Evolutionary conservation across 2,113 vertebrate genomes (phyloP).

Genomic region (Antidorcas marsupialis): DNA sequence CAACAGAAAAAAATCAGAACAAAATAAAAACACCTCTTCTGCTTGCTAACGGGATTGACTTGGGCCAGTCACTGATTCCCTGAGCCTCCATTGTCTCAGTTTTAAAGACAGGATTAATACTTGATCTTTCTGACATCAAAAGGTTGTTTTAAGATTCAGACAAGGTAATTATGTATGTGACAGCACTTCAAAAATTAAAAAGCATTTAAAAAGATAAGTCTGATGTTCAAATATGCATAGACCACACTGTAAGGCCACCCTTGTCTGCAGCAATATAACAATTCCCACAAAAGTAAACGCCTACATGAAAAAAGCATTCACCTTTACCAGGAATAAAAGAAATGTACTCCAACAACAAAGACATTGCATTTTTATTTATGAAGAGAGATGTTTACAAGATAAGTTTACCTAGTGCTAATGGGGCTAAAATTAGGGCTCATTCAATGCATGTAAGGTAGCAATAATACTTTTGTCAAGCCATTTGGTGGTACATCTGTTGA

Average conservation of each 20-base stretch:
- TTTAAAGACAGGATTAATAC: conserved; percentile 3
- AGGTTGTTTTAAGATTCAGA: neutral
- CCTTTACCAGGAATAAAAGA: neutral
- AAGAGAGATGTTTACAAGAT: conserved; percentile 37
- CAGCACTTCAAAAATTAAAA: neutral
- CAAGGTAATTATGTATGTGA: neutral
- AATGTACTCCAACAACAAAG: neutral
- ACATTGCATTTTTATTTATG: neutral
- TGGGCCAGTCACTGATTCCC: neutral
- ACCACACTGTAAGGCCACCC: neutral
- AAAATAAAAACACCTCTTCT: neutral
- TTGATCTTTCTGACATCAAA: neutral
- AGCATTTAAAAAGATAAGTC: neutral
- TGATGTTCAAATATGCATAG: neutral
- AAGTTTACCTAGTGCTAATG: neutral
- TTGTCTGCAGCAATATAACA: neutral
- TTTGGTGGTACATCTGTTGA: neutral
- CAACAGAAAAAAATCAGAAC: neutral
- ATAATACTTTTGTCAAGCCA: neutral
- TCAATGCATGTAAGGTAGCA: neutral
- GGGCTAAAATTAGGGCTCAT: neutral
- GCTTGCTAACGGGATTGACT: neutral
- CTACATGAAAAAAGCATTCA: neutral
- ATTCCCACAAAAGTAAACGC: neutral
- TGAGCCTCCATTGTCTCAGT: neutral